These are phyloP conservation scores for Leucozona laternaria DNA, from an alignment of 2,888 invertebrate genomes.

Conservation along the genomic window DNA sequence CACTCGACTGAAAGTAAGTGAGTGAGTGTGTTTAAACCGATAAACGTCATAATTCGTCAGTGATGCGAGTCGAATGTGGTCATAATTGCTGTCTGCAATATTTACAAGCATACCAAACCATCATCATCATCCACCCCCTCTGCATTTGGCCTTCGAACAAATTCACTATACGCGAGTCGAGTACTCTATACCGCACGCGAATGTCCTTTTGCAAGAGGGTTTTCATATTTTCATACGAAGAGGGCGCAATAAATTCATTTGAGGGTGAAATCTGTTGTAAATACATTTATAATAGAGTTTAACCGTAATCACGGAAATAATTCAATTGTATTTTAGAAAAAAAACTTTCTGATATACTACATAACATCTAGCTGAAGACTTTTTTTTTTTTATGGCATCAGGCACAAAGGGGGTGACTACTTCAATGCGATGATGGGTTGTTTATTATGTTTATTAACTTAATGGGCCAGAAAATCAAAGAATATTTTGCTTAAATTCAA, in stretches of 20 bases:
- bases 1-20: slow-evolving; percentile 49
- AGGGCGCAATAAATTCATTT: slow-evolving; percentile 50
- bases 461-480: slow-evolving; percentile 73
- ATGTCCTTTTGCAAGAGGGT: slow-evolving; percentile 53
- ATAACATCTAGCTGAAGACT: neutral
- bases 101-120: slow-evolving; percentile 15
- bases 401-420: slow-evolving; percentile 20
- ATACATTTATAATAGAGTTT: slow-evolving; percentile 72
- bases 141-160: slow-evolving; percentile 6
- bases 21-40: slow-evolving; percentile 68
- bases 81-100: slow-evolving; percentile 73
- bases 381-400: neutral
- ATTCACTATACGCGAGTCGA: neutral
- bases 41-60: slow-evolving; percentile 76
- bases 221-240: neutral
- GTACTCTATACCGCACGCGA: neutral
- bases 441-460: slow-evolving; percentile 67
- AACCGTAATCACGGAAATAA: slow-evolving; percentile 71
- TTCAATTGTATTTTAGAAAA: slow-evolving; percentile 64
- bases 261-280: slow-evolving; percentile 66
- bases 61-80: slow-evolving; percentile 74
- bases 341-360: slow-evolving; percentile 6
- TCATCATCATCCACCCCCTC: slow-evolving; percentile 32
- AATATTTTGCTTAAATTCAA: slow-evolving; percentile 59
- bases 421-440: slow-evolving; percentile 45